Conservation (phyloP, 2,888 invertebrate species). For the Dynastes tityus region DNA sequence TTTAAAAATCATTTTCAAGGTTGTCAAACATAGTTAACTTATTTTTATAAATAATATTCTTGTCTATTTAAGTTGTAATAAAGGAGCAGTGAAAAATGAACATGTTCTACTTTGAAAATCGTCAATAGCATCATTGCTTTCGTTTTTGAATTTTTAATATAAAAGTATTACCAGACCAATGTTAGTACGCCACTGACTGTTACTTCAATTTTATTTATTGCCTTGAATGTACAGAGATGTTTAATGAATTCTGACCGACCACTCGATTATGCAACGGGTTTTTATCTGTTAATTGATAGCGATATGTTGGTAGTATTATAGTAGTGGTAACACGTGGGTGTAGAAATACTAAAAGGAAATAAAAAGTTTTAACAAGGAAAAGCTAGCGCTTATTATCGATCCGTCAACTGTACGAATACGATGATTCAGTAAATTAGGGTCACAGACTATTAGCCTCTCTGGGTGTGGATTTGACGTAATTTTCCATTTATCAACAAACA, state of each 20-base stretch:
- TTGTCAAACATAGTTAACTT: no score
- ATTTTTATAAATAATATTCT: no score
- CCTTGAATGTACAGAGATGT: conserved; percentile 1
- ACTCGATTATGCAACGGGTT: neutral
- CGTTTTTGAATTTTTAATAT: no score
- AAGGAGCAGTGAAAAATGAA: no score
- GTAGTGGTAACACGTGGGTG: conserved; percentile 25
- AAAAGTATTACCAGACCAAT: neutral
- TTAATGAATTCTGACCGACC: neutral
- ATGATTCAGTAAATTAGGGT: conserved; percentile 63
- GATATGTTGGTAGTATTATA: conserved; percentile 20
- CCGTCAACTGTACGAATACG: conserved; percentile 47
- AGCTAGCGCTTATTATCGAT: conserved; percentile 24
- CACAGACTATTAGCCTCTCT: conserved; percentile 58
- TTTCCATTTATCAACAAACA: conserved; percentile 49
- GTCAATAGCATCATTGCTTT: no score
- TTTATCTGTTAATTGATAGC: conserved; percentile 15
- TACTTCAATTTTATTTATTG: neutral
- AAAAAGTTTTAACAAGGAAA: conserved; percentile 4
- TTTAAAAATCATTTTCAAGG: no score
- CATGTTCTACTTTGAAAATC: no score
- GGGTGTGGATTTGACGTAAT: conserved; percentile 62
- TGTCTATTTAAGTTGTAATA: no score
- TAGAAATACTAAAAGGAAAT: conserved; percentile 9
- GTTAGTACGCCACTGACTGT: conserved; percentile 10